Evolutionary conservation across 2,888 invertebrate genomes (phyloP).

Genomic region (Andrena bicolor): DNA sequence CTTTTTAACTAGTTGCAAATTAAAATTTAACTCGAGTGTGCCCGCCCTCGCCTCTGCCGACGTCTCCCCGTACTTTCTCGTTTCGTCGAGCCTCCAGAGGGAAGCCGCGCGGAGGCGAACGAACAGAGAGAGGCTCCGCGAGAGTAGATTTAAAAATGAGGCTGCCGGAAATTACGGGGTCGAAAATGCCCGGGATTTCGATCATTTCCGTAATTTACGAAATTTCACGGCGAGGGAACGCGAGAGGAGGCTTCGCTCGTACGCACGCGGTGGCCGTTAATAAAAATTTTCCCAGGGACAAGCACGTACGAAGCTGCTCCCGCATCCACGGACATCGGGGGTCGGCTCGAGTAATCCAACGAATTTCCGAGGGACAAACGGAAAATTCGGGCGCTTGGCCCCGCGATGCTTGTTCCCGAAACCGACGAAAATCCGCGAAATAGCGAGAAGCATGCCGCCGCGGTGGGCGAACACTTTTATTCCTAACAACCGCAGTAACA

Average conservation of each 20-base stretch:
- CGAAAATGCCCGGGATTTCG: conserved; percentile 12
- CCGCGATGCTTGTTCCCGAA: not conserved
- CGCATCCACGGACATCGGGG: not conserved
- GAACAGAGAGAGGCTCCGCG: not conserved
- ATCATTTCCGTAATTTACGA: conserved; percentile 18
- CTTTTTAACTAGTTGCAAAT: conserved; percentile 81
- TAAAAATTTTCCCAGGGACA: not conserved
- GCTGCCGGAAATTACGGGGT: conserved; percentile 20
- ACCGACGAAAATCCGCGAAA: not conserved
- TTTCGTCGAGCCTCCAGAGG: conserved; percentile 19
- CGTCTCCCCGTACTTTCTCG: conserved; percentile 38
- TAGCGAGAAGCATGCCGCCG: not conserved
- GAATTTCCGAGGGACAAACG: not conserved
- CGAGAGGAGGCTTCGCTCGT: not conserved
- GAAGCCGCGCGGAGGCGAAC: not conserved
- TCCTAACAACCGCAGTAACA: conserved; percentile 9
- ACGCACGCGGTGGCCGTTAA: not conserved
- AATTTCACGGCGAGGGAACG: not conserved
- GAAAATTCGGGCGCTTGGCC: not conserved
- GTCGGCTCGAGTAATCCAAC: not conserved
- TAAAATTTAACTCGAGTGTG: conserved; percentile 78
- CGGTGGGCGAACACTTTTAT: conserved; percentile 1
- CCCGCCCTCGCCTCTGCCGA: conserved; percentile 43
- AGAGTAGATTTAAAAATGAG: conserved; percentile 42
- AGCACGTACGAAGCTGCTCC: too few relatives aligned